Evolutionary conservation across 30 jellyfish, hydroid and myxozoan genomes (phyloP), one percentile per base, ranked within the genome.

Genomic region (Catostylus mosaicus): DNA sequence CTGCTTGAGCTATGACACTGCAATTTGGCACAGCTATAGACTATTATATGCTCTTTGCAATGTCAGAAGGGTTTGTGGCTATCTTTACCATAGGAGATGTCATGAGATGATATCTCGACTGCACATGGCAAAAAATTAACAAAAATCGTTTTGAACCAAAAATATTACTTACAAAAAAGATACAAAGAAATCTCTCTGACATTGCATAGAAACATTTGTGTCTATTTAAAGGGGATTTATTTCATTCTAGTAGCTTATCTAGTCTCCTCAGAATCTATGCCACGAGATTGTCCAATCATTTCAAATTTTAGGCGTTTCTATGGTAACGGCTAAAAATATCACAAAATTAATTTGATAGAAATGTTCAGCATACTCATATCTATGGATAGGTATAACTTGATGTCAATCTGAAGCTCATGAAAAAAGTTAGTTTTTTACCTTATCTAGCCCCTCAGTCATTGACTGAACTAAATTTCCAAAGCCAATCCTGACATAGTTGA

Each of bases 41-140:
- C 33, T 7, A 9, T 4, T n/a, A 56, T 56, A 56, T 56, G 70
- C 33, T n/a, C 70, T 6, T 4, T 56, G 70, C 70, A 56, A 9
- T 56, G 70, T 56, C 70, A 56, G 70, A n/a, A 56, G 26, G 70
- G 33, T 56, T 56, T 56, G 7, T 56, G 30, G 70, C 70, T 56
- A 56, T 19, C 70, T 56, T n/a, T 56, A 56, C 33, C 70, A 56
- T 8, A 7, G 7, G 70, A 56, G 30, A 56, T 9, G 19, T 56
- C 10, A 6, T 19, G 70, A 56, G 26, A 27, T 27, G 19, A n/a
- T 4, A n/a, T 56, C 33, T 56, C 19, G 33, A 56, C 10, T 27
- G 10, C 30, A 27, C 70, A 22, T 40, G 7, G 54, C 54, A 14
- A 40, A 40, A 40, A 40, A n/a, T n/a, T 40, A 5, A 40, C 12